Evolutionary conservation across 2,888 invertebrate species (phyloP), one percentile per base, ranked within the genome.

Genomic region (Margaritifera margaritifera): DNA sequence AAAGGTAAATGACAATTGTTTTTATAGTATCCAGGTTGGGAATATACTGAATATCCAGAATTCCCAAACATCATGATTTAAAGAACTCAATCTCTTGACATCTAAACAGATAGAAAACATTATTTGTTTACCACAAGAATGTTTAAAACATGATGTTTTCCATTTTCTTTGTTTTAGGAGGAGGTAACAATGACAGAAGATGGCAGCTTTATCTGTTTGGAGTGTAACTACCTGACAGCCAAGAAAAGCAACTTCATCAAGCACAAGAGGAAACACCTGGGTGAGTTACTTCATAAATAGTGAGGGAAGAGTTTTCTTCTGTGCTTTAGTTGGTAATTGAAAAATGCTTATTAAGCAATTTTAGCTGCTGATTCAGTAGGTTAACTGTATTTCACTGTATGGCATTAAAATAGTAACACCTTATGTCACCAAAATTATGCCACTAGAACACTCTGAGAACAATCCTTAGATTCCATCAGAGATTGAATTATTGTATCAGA

Each of bases 161-260:
- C 19, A 22, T 64, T 22, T 55, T 54, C 62, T 18, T 57, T 59
- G 52, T 69, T 72, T 22, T 68, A 84, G 82, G 75, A 78, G 66
- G 64, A 68, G 31, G 68, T 73, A 19, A 73, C 67, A n/a, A 64
- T 79, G 57, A 71, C 76, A 66, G 75, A 67, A n/a, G 77, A 80
- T 69, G 85, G 86, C 2, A 62, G 72, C 67, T 86, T 77, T 68
- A 67, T 77, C 24, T 87, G 87, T 78, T 72, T 78, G 6, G 78
- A 83, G 31, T 88, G 88, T 77, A 67, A 79, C 61, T 87, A 87
- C 70, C 75, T 75, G 54, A 88, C 86, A 22, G 76, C 74, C 27
- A 84, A 84, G 68, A 82, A 82, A 60, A 80, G 81, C 11, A 87
- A 87, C 76, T 86, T 85, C 80, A 85, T 85, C 76, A 88, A 88